Evolutionary conservation across 2,797 vertebrate genomes (phyloP), one percentile per base, ranked within the genome.

Genomic region (Pogoniulus pusillus): DNA sequence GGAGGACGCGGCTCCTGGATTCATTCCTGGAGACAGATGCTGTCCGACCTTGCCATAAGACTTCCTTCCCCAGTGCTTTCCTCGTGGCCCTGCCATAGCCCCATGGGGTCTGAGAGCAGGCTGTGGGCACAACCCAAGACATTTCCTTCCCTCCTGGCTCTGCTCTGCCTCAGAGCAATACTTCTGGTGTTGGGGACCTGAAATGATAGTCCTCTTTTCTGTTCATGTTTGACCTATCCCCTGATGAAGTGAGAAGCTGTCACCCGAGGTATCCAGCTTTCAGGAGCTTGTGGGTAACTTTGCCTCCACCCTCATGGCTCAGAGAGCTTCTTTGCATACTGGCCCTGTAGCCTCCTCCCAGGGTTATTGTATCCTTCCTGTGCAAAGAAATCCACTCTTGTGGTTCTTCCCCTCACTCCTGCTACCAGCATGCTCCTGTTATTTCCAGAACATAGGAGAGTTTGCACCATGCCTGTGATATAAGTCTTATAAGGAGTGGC

Each of bases 11-110:
- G 57, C 91, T 92, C 73, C 91, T 86, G 95, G 77, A 94, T 93
- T 95, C 87, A 85, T 95, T 96, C 87, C 94, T 94, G 89, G 69
- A 87, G 94, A 87, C 93, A 94, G 91, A 94, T 96, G 94, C 82
- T 94, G 68, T 93, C 82, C 79, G 79, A 91, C 84, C 94, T 93
- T 94, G 86, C 82, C 0, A 0, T 87, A 79, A 88, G 70, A 95
- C 93, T 96, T 96, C 95, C 93, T 96, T 94, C 93, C 86, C 86
- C 66, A 47, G 12, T 0, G 5, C 73, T 85, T 47, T 94, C 79
- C 79, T 94, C 23, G 51, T 32, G 60, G 76, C 82, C 47, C 66
- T 90, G 55, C 63, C 0, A 0, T 39, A 89, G 88, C 39, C 82
- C 88, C 51, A 2, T 53, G 87, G 81, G 85, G 75, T 91, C 87